phyloP scores from a whole-genome alignment of 2,888 invertebrate species.

The Sepiola atlantica region DNA sequence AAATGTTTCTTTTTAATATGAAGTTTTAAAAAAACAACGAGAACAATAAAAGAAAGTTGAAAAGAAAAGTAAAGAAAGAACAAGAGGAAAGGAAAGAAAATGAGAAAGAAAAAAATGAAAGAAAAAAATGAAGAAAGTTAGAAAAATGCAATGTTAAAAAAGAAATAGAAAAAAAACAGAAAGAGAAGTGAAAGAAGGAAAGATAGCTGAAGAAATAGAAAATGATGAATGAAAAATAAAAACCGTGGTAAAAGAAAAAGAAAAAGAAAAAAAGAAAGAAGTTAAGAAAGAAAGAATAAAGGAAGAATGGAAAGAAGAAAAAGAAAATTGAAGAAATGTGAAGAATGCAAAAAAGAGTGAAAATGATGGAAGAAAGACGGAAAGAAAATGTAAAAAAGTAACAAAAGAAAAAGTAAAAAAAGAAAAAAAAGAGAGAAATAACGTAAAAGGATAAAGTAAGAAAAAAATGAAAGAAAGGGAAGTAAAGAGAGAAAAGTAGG shows the following conservation, averaged over 20 bases:
- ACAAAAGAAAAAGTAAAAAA: too few relatives aligned
- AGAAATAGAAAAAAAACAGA: background rate
- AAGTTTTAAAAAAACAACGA: background rate
- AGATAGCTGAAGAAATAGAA: background rate
- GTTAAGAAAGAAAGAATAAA: too few relatives aligned
- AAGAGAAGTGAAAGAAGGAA: background rate
- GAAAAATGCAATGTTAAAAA: background rate
- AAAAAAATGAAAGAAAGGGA: too few relatives aligned
- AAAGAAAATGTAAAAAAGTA: background rate
- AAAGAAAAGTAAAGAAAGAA: background rate
- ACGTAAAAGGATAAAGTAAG: too few relatives aligned
- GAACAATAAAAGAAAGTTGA: background rate
- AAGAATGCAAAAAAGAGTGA: background rate
- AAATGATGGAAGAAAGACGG: background rate
- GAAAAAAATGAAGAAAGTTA: background rate
- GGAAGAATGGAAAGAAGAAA: too few relatives aligned
- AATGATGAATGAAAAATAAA: background rate
- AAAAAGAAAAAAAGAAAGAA: background rate
- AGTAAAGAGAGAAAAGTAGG: too few relatives aligned
- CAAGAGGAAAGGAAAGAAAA: background rate
- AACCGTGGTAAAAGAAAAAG: background rate
- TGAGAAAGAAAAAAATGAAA: background rate
- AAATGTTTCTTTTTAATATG: too few relatives aligned
- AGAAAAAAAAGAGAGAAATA: too few relatives aligned
- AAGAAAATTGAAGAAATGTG: background rate